These are phyloP conservation scores for Augochlora pura DNA, from an alignment of 1,140 invertebrate species.

Conservation along the genomic window DNA sequence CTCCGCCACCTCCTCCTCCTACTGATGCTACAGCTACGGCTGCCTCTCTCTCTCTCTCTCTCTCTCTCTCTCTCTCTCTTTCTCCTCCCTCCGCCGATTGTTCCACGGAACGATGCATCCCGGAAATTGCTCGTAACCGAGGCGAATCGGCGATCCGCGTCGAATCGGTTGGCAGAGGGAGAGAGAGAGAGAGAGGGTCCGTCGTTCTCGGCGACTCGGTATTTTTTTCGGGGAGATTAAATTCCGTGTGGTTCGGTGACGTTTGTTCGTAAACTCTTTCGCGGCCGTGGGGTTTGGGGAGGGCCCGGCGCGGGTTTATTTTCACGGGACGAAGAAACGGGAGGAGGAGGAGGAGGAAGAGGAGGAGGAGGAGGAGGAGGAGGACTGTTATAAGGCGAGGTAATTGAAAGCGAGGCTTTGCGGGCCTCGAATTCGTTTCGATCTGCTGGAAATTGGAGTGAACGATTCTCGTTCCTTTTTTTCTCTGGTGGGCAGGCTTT, in stretches of 20 bases:
- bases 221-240: constrained; percentile 40
- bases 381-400: neutral
- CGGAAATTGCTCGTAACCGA: constrained; percentile 40
- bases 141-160: neutral
- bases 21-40: too few relatives aligned
- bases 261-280: neutral
- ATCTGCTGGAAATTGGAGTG: neutral
- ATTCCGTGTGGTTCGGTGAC: constrained; percentile 10
- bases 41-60: too few relatives aligned
- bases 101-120: neutral
- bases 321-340: neutral
- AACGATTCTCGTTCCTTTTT: neutral
- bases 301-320: neutral
- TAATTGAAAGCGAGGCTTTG: constrained; percentile 6
- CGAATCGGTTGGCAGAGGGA: neutral
- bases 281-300: neutral
- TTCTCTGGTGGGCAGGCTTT: too few relatives aligned
- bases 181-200: too few relatives aligned
- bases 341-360: too few relatives aligned
- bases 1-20: too few relatives aligned
- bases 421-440: neutral
- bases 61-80: too few relatives aligned
- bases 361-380: too few relatives aligned
- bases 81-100: neutral
- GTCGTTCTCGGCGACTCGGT: neutral